Evolutionary conservation across 2,888 invertebrate genomes (phyloP), one percentile per base, ranked within the genome.

Genomic region (Melipona bicolor): DNA sequence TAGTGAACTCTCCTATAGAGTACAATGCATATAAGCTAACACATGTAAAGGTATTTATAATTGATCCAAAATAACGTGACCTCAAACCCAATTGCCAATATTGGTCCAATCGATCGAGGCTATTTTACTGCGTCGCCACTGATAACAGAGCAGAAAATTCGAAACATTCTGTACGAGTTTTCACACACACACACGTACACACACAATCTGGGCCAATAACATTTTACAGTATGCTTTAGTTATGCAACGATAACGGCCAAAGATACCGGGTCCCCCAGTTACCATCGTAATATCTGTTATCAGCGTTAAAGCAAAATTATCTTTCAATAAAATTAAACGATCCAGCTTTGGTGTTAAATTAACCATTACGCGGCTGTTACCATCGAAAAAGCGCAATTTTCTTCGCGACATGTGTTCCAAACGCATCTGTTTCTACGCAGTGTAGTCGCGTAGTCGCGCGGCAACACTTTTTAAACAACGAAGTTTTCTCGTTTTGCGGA

Each of bases 271-370:
- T 54, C 61, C 52, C 59, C n/a, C 54, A 43, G 77, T 76, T 77
- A 77, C 80, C 24, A 32, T 72, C 54, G 67, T 68, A 77, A 81
- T 77, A 72, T 81, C 71, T 54, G 77, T 77, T 72, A 81, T 77
- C 67, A 77, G 67, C 68, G 49, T 72, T 62, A 49, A 52, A n/a
- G 67, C 24, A 61, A 68, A 81, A 77, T 81, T 72, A 81, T 81
- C 65, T 72, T 77, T 81, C 72, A 77, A 81, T 81, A 77, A 81
- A 77, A 72, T 19, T 59, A 27, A 77, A 81, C 77, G 81, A 71
- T 5, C 59, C 36, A 17, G 56, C 15, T 70, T 72, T 61, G 71
- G 32, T 32, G 61, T n/a, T 68, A 72, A 71, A 77, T 72, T 77
- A 81, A 67, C 80, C 77, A 61, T 71, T 72, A n/a, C 27, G n/a